Percentiles rank a stretch among this genome's conserved stretches.
These are phyloP conservation scores for Drosophila monieri DNA, from an alignment of 2,888 invertebrate species.

Conservation along the genomic window DNA sequence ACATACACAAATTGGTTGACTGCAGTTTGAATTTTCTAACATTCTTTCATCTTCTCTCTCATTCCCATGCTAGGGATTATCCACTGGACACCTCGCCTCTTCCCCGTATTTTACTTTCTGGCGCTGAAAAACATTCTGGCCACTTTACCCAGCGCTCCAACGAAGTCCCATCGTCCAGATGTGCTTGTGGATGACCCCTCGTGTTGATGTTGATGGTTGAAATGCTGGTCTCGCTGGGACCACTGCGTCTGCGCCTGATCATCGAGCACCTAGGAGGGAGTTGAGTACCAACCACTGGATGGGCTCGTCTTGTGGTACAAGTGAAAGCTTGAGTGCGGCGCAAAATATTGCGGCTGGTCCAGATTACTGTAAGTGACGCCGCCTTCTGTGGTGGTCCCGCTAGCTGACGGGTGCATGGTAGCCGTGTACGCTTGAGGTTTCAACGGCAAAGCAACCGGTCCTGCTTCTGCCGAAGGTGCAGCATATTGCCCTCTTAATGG, in stretches of 20 bases:
- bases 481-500: conserved; percentile 85
- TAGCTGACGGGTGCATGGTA: conserved; percentile 85
- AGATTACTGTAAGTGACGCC: conserved; percentile 87
- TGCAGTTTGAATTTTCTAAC: neutral
- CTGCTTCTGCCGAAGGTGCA: conserved; percentile 82
- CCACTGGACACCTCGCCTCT: conserved; percentile 11
- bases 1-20: neutral
- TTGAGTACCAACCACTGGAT: conserved; percentile 91
- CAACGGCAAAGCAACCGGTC: conserved; percentile 89
- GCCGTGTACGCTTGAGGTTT: conserved; percentile 96
- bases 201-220: conserved; percentile 19
- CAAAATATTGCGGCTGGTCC: conserved; percentile 94
- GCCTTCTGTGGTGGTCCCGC: conserved; percentile 86
- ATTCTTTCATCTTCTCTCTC: conserved; percentile 1
- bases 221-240: conserved; percentile 31
- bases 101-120: conserved; percentile 65
- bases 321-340: conserved; percentile 92
- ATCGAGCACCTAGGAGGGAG: conserved; percentile 87
- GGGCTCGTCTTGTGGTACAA: conserved; percentile 91
- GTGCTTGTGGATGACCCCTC: conserved; percentile 17
- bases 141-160: conserved; percentile 80
- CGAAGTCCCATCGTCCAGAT: conserved; percentile 77
- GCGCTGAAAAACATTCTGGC: conserved; percentile 81
- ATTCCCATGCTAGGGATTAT: neutral
- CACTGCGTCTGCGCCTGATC: conserved; percentile 33